These are phyloP conservation scores for Ageneiosus marmoratus DNA, from an alignment of 2,113 vertebrate genomes.

Conservation along the genomic window DNA sequence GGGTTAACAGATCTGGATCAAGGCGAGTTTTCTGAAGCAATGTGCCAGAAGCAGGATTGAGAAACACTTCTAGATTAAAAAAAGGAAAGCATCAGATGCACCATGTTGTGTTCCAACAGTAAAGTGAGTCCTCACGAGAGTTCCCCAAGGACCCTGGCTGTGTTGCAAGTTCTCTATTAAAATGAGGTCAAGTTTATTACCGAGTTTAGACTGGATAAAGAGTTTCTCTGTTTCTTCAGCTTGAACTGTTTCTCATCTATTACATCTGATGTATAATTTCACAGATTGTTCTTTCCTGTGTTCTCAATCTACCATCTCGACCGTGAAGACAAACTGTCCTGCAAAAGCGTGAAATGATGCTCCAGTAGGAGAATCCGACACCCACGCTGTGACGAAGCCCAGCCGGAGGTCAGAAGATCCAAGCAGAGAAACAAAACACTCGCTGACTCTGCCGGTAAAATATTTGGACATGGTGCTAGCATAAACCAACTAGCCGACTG, in stretches of 20 bases:
- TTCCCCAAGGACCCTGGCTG: background rate
- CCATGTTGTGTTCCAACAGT: background rate
- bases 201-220: background rate
- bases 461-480: background rate
- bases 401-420: background rate
- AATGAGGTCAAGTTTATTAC: background rate
- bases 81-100: background rate
- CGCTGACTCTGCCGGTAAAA: background rate
- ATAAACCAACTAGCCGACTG: background rate
- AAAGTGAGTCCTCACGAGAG: background rate
- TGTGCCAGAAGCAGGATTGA: background rate
- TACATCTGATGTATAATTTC: background rate
- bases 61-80: background rate
- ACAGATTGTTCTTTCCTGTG: background rate
- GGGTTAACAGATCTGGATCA: no score
- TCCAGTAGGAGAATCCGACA: background rate
- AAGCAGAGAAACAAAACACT: background rate
- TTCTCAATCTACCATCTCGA: no score
- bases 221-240: background rate
- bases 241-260: background rate
- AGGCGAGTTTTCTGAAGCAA: background rate
- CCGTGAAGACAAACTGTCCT: no score
- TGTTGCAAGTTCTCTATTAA: conserved; percentile 6
- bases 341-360: background rate
- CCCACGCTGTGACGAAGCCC: background rate